Evolutionary conservation across 2,797 vertebrate species (phyloP).

Genomic region (Aphelocoma californica): DNA sequence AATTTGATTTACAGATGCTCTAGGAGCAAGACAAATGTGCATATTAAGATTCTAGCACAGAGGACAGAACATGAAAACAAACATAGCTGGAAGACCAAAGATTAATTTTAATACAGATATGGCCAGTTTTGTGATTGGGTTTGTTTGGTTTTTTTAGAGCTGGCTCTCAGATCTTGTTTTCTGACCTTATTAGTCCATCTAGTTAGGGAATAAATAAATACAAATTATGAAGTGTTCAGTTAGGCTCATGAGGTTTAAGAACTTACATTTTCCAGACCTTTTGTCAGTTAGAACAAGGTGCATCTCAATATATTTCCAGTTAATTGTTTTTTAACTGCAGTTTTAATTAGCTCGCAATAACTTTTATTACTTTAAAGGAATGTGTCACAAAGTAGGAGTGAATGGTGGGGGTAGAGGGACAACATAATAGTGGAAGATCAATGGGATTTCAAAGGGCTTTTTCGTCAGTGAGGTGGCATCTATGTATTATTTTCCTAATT

Average conservation of each 20-base stretch:
- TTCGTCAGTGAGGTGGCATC: neutral
- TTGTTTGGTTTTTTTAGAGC: neutral
- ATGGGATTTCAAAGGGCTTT: neutral
- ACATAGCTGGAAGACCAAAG: neutral
- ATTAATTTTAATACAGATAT: neutral
- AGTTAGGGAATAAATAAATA: neutral
- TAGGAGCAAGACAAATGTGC: neutral
- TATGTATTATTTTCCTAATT: neutral
- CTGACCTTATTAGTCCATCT: neutral
- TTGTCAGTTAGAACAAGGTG: neutral
- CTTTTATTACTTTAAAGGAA: neutral
- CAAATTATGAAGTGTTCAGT: neutral
- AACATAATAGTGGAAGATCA: neutral
- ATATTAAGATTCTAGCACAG: neutral
- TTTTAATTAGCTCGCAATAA: neutral
- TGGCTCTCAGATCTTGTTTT: neutral
- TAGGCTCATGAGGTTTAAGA: neutral
- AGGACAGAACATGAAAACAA: neutral
- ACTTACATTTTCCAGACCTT: neutral
- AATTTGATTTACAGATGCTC: neutral
- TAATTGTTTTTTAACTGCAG: neutral
- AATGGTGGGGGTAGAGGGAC: neutral
- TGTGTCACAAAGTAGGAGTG: neutral
- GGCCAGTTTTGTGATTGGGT: rapidly evolving
- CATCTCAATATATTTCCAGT: neutral